phyloP scores from a whole-genome alignment of 2,113 vertebrate species.

The Catharus bicknelli region DNA sequence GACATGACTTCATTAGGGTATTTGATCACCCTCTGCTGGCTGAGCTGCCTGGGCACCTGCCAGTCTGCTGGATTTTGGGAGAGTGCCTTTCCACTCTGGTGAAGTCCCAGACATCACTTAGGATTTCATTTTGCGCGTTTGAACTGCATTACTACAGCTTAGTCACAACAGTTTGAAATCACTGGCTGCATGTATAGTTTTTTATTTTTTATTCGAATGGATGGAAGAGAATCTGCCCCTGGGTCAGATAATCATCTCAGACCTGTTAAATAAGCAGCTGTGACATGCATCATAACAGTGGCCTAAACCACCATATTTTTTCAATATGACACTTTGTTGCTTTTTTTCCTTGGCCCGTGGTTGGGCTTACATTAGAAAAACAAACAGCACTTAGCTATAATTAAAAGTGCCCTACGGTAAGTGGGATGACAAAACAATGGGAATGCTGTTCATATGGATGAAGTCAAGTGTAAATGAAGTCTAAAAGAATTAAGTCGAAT shows the following conservation, averaged over 20 bases:
- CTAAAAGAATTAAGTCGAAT: slow-evolving; percentile 62
- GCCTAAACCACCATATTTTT: slow-evolving; percentile 52
- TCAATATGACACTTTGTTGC: slow-evolving; percentile 13
- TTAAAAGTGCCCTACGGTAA: slow-evolving; percentile 56
- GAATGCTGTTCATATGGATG: slow-evolving; percentile 53
- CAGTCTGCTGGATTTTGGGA: background rate
- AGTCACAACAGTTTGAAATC: background rate
- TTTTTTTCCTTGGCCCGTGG: slow-evolving; percentile 11
- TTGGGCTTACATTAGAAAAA: slow-evolving; percentile 39
- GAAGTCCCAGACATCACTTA: background rate
- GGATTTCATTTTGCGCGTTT: background rate
- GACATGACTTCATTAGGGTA: background rate
- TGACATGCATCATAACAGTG: slow-evolving; percentile 49
- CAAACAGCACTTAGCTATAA: slow-evolving; percentile 65
- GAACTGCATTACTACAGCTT: background rate
- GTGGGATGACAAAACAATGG: slow-evolving; percentile 58
- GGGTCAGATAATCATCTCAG: slow-evolving; percentile 37
- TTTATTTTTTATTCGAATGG: background rate
- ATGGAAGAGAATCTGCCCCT: slow-evolving; percentile 28
- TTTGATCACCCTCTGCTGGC: slow-evolving; percentile 29
- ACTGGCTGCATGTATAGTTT: background rate
- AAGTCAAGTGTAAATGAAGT: slow-evolving; percentile 62
- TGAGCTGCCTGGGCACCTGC: background rate
- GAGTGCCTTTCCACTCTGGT: background rate
- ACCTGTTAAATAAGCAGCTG: slow-evolving; percentile 37